These are phyloP conservation scores for Vultur gryphus DNA, from an alignment of 2,797 vertebrate genomes.

Conservation along the genomic window DNA sequence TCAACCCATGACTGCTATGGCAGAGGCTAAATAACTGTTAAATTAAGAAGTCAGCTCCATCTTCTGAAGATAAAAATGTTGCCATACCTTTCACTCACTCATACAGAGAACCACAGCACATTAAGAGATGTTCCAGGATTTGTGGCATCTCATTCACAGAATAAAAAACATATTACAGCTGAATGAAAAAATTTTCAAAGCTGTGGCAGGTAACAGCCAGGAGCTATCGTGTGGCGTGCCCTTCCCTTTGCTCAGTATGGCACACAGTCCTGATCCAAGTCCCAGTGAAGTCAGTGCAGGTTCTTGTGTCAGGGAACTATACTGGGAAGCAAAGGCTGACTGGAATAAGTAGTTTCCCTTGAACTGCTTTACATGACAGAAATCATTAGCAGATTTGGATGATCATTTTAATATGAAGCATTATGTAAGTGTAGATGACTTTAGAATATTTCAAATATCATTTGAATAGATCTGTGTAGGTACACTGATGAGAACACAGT, in stretches of 20 bases:
- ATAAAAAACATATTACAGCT: neutral
- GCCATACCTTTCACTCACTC: neutral
- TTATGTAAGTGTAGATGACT: constrained; percentile 20
- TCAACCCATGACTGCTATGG: neutral
- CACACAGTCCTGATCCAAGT: neutral
- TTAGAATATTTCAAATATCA: constrained; percentile 1
- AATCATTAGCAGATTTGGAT: neutral
- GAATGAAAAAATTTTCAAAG: neutral
- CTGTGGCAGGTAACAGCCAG: neutral
- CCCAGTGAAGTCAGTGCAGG: neutral
- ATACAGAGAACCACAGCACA: neutral
- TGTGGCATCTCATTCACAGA: neutral
- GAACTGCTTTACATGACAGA: neutral
- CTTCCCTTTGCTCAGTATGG: neutral
- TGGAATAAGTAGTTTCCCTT: neutral
- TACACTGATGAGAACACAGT: neutral
- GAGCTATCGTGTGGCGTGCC: accelerated
- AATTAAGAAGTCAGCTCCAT: neutral
- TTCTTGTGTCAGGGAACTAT: neutral
- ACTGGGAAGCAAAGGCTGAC: neutral
- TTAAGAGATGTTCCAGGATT: neutral
- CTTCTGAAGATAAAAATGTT: neutral
- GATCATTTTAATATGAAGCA: neutral
- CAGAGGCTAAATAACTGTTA: neutral
- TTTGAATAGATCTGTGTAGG: constrained; percentile 12